phyloP scores from a whole-genome alignment of 2,888 invertebrate species.

The Polia nebulosa region DNA sequence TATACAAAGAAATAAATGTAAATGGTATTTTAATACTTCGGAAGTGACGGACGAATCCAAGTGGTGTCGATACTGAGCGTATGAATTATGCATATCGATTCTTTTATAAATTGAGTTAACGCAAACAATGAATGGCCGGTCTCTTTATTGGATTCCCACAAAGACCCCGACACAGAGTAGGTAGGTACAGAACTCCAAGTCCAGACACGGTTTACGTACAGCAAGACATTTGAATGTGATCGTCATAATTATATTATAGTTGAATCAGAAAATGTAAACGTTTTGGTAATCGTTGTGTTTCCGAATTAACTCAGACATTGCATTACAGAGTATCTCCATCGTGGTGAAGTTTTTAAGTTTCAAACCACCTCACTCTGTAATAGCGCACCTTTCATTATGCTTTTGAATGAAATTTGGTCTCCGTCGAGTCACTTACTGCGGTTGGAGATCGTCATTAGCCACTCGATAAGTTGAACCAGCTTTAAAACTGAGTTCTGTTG shows the following conservation, averaged over 20 bases:
- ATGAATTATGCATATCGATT: conserved; percentile 69
- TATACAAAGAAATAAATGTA: conserved; percentile 48
- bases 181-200: background rate
- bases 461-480: too few species aligned
- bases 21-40: conserved; percentile 56
- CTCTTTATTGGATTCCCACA: conserved; percentile 64
- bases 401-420: too few species aligned
- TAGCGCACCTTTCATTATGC: too few species aligned
- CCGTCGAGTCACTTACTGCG: too few species aligned
- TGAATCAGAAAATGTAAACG: background rate
- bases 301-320: background rate
- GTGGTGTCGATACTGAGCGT: conserved; percentile 47
- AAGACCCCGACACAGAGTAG: conserved; percentile 21
- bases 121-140: conserved; percentile 62
- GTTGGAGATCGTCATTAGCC: too few species aligned
- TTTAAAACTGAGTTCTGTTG: too few species aligned
- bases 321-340: background rate
- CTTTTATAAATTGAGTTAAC: conserved; percentile 68
- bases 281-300: background rate
- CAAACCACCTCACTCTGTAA: too few species aligned
- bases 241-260: too few species aligned
- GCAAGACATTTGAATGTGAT: background rate
- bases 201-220: background rate
- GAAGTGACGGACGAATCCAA: conserved; percentile 41
- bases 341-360: too few species aligned